phyloP scores from a whole-genome alignment of 2,888 invertebrate species.

The Eurois occulta region DNA sequence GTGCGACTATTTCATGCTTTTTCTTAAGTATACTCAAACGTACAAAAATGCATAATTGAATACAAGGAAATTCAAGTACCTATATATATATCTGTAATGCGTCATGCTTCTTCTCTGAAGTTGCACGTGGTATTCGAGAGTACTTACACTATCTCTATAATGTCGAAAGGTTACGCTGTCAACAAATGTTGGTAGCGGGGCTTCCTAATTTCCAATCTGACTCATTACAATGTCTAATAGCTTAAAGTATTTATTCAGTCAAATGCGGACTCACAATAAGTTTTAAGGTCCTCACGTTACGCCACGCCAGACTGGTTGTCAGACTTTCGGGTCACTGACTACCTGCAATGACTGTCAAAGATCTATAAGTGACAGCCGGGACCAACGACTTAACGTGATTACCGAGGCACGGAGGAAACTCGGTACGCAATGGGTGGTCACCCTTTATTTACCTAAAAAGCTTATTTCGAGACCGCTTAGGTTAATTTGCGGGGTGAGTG shows the following conservation, averaged over 20 bases:
- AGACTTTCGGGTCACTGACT: too few species aligned
- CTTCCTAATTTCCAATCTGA: slow-evolving; percentile 6
- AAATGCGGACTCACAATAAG: background rate
- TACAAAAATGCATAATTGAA: background rate
- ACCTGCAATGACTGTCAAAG: too few species aligned
- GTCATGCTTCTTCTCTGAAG: background rate
- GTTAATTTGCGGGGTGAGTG: too few species aligned
- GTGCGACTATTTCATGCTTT: too few species aligned
- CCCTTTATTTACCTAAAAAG: too few species aligned
- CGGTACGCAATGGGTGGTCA: too few species aligned
- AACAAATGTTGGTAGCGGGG: background rate
- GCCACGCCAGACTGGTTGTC: too few species aligned
- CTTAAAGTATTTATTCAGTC: background rate
- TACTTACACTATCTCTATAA: background rate
- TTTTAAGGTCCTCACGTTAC: background rate
- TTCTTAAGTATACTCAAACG: too few species aligned
- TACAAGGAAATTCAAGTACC: background rate
- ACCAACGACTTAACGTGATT: too few species aligned
- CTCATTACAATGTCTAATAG: background rate
- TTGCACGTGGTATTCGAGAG: background rate
- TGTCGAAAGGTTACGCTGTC: background rate
- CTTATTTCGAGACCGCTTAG: too few species aligned
- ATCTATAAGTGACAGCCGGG: too few species aligned
- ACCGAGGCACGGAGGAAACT: too few species aligned
- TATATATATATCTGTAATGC: background rate